Conservation (phyloP, 2,888 invertebrate genomes). For the Choristoneura rosaceana region DNA sequence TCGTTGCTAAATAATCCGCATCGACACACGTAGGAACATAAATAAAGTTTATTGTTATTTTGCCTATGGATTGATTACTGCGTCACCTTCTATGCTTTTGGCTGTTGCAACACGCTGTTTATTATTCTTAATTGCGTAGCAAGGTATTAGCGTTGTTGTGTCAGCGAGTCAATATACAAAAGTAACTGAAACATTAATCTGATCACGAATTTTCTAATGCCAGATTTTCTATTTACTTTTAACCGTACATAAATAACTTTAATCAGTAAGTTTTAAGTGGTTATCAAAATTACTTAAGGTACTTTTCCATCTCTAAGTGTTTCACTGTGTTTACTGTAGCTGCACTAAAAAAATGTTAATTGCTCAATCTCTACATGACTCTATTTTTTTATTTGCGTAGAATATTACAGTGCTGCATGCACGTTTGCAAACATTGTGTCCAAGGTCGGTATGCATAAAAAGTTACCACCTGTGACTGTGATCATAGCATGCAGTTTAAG, state of each 20-base stretch:
- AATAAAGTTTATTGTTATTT: slow-evolving; percentile 24
- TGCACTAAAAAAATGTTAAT: too few relatives aligned
- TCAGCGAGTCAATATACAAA: background rate
- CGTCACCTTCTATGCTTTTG: slow-evolving; percentile 14
- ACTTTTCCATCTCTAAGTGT: too few relatives aligned
- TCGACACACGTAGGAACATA: slow-evolving; percentile 1
- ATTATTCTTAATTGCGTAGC: slow-evolving; percentile 7
- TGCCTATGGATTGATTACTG: slow-evolving; percentile 8
- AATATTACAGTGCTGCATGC: too few relatives aligned
- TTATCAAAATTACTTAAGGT: too few relatives aligned
- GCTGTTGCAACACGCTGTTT: slow-evolving; percentile 14
- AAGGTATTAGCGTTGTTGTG: background rate
- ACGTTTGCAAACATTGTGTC: too few relatives aligned
- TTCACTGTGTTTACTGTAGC: too few relatives aligned
- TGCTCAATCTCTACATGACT: too few relatives aligned
- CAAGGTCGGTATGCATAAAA: background rate
- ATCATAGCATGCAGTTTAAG: slow-evolving; percentile 72
- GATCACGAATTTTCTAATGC: background rate
- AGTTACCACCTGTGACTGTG: slow-evolving; percentile 71
- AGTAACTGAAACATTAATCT: background rate
- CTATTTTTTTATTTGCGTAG: too few relatives aligned
- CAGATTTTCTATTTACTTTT: background rate
- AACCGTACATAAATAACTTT: too few relatives aligned
- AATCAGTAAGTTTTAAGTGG: too few relatives aligned
- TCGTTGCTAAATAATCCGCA: slow-evolving; percentile 34